phyloP scores from a whole-genome alignment of 1,140 invertebrate species.

The Papilio machaon region DNA sequence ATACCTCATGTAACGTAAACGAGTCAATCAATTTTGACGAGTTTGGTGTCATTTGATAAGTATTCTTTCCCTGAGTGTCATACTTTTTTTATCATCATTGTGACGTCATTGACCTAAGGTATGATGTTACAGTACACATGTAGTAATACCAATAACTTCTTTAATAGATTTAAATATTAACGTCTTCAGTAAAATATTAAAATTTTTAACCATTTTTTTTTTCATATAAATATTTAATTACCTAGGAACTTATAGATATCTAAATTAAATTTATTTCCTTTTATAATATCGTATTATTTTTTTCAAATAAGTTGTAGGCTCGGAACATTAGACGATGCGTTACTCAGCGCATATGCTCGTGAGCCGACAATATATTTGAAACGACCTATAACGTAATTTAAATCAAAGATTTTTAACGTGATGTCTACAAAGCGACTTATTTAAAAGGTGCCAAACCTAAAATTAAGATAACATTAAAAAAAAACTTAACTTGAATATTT shows the following conservation, averaged over 20 bases:
- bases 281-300: not conserved
- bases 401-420: not conserved
- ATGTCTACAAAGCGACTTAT: not conserved
- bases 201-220: not conserved
- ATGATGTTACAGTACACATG: too few relatives aligned
- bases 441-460: not conserved
- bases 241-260: not conserved
- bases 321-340: too few relatives aligned
- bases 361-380: too few relatives aligned
- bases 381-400: not conserved
- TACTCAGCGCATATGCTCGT: too few relatives aligned
- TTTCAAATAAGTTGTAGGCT: too few relatives aligned
- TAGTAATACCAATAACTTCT: not conserved
- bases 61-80: too few relatives aligned
- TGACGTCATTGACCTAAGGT: too few relatives aligned
- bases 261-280: not conserved
- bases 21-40: too few relatives aligned
- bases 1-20: too few relatives aligned
- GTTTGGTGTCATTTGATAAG: too few relatives aligned
- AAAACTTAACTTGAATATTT: constrained; percentile 7
- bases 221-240: constrained; percentile 6
- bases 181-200: constrained; percentile 23
- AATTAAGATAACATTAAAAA: not conserved
- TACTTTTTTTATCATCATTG: too few relatives aligned
- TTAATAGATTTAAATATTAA: not conserved